A percentile compares a stretch with the other conserved stretches of the same genome.
phyloP scores from a whole-genome alignment of 2,888 invertebrate species.

The Cylindroiulus punctatus region DNA sequence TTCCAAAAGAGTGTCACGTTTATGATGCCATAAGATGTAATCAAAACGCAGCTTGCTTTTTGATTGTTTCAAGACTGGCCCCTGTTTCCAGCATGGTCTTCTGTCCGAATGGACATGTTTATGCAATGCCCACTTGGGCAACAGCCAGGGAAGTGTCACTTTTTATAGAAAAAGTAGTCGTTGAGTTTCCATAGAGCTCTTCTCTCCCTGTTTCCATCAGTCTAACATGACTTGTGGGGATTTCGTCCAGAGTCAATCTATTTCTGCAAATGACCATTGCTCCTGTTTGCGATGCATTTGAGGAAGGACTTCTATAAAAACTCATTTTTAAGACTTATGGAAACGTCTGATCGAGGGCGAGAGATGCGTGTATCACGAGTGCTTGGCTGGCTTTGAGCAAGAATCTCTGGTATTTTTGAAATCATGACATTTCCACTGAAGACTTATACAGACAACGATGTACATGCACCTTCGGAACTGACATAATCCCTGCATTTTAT shows the following conservation, averaged over 20 bases:
- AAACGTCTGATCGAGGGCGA: conserved; percentile 46
- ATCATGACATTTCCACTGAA: conserved; percentile 24
- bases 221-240: conserved; percentile 22
- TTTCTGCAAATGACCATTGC: conserved; percentile 11
- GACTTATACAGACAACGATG: background rate
- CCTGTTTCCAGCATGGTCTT: background rate
- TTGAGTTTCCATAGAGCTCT: background rate
- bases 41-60: too few relatives aligned
- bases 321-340: conserved; percentile 27
- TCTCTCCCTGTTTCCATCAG: background rate
- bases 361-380: conserved; percentile 23
- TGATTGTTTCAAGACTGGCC: too few relatives aligned
- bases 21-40: too few relatives aligned
- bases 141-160: conserved; percentile 8
- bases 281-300: conserved; percentile 49
- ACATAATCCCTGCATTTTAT: background rate
- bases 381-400: conserved; percentile 18
- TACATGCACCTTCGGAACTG: background rate
- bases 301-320: conserved; percentile 48
- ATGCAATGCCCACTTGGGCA: background rate
- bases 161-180: conserved; percentile 12
- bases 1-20: too few relatives aligned
- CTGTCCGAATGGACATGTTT: background rate
- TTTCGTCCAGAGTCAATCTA: conserved; percentile 29
- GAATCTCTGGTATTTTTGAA: conserved; percentile 16